A percentile compares a stretch with the other conserved stretches of the same genome.
Evolutionary conservation across 2,888 invertebrate species (phyloP).

Genomic region (Diarsia brunnea): DNA sequence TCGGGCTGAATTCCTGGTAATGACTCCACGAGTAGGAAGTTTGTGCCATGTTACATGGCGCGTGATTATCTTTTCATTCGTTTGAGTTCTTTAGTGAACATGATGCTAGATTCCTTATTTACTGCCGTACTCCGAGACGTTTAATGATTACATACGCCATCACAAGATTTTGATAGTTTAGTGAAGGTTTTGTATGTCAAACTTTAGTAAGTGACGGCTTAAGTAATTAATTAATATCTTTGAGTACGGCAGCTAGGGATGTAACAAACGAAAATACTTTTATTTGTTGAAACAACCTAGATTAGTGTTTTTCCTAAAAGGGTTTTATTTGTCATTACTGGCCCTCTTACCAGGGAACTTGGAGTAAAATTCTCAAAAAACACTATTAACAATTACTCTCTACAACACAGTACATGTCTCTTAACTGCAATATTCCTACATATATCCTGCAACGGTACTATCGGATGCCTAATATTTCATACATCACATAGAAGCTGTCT

Average conservation of each 20-base stretch:
- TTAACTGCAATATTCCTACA: background rate
- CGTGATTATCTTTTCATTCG: slow-evolving; percentile 57
- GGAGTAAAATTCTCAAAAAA: background rate
- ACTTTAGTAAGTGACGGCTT: too few species aligned
- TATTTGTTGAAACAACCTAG: background rate
- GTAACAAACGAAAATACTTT: background rate
- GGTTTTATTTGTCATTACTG: background rate
- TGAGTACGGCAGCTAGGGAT: too few species aligned
- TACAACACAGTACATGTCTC: background rate
- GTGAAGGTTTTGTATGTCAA: too few species aligned
- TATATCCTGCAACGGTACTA: background rate
- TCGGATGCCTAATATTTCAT: slow-evolving; percentile 46
- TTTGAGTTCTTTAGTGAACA: slow-evolving; percentile 9
- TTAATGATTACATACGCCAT: too few species aligned
- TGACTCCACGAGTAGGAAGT: slow-evolving; percentile 58
- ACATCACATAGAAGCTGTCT: slow-evolving; percentile 67
- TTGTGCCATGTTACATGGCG: slow-evolving; percentile 49
- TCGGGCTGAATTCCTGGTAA: slow-evolving; percentile 57
- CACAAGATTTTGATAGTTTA: too few species aligned
- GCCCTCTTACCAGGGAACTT: background rate
- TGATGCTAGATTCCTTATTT: background rate
- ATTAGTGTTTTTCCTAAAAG: background rate
- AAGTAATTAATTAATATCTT: too few species aligned
- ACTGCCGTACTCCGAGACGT: too few species aligned
- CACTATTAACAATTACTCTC: background rate